Conservation (phyloP, 2,113 vertebrate genomes). For the Pedionomus torquatus region DNA sequence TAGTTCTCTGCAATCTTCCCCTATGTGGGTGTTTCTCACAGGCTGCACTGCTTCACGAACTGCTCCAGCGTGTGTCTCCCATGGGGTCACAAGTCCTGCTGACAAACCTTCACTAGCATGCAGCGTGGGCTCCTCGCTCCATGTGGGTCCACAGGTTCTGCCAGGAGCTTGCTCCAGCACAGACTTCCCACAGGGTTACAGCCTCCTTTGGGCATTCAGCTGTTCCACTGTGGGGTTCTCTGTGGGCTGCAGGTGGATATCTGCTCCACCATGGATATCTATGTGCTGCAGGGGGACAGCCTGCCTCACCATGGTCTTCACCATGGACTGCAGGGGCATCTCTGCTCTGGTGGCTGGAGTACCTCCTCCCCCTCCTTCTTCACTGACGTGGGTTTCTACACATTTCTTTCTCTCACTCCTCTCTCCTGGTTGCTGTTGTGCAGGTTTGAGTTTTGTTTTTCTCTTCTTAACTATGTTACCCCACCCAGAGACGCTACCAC, state of each 20-base stretch:
- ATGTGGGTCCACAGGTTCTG: not conserved
- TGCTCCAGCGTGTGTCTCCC: not conserved
- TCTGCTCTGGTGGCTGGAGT: not conserved
- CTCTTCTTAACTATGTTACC: not conserved
- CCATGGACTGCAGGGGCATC: not conserved
- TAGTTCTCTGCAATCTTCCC: not conserved
- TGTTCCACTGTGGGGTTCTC: not conserved
- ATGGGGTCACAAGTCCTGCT: not conserved
- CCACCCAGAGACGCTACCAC: not conserved
- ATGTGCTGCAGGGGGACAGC: not conserved
- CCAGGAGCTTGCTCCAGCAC: not conserved
- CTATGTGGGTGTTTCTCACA: not conserved
- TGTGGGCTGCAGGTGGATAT: not conserved
- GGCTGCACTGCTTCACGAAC: not conserved
- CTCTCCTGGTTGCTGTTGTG: not conserved
- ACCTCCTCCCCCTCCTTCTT: not conserved
- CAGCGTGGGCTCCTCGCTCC: not conserved
- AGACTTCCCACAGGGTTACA: not conserved
- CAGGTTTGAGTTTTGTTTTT: not conserved
- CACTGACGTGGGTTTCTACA: not conserved
- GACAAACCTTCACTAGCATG: not conserved
- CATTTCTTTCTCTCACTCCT: not conserved
- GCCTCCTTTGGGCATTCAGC: not conserved
- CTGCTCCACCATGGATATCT: not conserved
- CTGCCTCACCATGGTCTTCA: not conserved